phyloP scores from a whole-genome alignment of 2,797 vertebrate species.

The Cephalopachus bancanus region DNA sequence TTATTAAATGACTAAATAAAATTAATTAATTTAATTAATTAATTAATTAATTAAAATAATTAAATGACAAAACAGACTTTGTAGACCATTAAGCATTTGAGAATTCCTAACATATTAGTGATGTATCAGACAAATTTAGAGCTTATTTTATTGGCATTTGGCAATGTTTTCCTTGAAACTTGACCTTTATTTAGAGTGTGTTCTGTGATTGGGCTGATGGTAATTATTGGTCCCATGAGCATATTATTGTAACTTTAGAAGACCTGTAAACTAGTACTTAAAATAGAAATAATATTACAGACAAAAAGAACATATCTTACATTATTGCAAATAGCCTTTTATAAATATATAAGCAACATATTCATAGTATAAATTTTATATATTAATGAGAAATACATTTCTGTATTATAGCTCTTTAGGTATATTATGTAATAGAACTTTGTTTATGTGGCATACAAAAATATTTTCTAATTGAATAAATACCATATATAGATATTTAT shows the following conservation, averaged over 20 bases:
- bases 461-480: background rate
- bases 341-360: background rate
- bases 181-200: background rate
- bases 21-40: too few species aligned
- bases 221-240: background rate
- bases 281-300: background rate
- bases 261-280: background rate
- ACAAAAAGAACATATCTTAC: background rate
- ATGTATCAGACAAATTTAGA: background rate
- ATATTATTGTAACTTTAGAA: background rate
- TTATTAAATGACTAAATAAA: conserved; percentile 63
- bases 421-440: background rate
- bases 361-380: background rate
- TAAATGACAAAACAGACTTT: conserved; percentile 39
- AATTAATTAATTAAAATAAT: background rate
- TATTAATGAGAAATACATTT: background rate
- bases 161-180: background rate
- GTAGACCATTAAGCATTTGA: conserved; percentile 65
- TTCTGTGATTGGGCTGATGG: background rate
- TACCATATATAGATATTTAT: background rate
- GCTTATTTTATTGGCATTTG: background rate
- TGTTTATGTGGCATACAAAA: background rate
- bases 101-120: background rate
- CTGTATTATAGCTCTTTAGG: background rate
- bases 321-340: background rate